phyloP scores from a whole-genome alignment of 2,888 invertebrate genomes.

The Calephelis perditalis region DNA sequence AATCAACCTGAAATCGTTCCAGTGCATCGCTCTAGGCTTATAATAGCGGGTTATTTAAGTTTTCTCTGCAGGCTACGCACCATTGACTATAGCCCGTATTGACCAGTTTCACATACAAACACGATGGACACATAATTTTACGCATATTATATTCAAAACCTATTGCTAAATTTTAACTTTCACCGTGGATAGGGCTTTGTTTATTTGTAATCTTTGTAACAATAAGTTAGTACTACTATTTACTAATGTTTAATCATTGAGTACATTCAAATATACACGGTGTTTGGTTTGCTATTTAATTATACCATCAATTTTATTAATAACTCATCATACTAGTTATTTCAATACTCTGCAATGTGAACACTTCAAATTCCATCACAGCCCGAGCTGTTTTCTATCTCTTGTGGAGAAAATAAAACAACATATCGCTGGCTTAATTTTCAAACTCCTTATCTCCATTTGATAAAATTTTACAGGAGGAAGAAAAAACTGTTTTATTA shows the following conservation, averaged over 20 bases:
- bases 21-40: constrained; percentile 58
- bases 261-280: too few relatives aligned
- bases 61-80: constrained; percentile 74
- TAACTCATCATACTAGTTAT: too few relatives aligned
- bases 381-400: too few relatives aligned
- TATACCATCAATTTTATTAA: too few relatives aligned
- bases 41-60: constrained; percentile 71
- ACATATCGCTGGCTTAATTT: too few relatives aligned
- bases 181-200: neutral
- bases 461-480: too few relatives aligned
- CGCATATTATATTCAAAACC: constrained; percentile 5
- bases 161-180: constrained; percentile 2
- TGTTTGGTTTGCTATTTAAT: too few relatives aligned
- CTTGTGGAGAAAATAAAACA: too few relatives aligned
- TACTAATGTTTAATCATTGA: neutral
- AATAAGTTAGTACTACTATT: neutral
- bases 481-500: too few relatives aligned
- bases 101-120: constrained; percentile 18
- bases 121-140: constrained; percentile 10
- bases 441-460: too few relatives aligned
- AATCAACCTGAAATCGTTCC: constrained; percentile 71
- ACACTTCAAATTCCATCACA: too few relatives aligned
- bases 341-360: too few relatives aligned
- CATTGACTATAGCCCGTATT: constrained; percentile 38
- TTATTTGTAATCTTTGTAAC: neutral